A percentile compares a stretch with the other conserved stretches of the same genome.
Conservation (phyloP, 2,888 invertebrate genomes). For the Erynnis tages region DNA sequence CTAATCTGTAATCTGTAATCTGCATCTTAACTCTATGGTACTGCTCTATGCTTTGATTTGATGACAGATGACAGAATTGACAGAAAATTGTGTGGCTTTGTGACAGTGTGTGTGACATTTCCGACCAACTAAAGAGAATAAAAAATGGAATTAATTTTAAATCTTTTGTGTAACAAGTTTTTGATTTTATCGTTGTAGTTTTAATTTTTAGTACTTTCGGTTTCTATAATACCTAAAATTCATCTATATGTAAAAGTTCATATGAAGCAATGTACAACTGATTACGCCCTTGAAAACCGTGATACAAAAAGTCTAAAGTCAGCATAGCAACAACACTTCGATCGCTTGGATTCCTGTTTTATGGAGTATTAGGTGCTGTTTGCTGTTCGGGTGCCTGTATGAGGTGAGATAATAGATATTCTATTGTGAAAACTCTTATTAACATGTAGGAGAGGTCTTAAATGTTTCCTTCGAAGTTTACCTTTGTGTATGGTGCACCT, state of each 20-base stretch:
- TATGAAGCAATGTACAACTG: conserved; percentile 46
- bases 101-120: not conserved
- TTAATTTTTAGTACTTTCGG: conserved; percentile 4
- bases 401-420: conserved; percentile 51
- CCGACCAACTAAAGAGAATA: not conserved
- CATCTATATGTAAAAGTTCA: conserved; percentile 22
- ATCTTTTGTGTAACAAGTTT: conserved; percentile 44
- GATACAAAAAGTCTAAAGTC: conserved; percentile 70
- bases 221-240: not conserved
- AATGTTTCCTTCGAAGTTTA: not conserved
- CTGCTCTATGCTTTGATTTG: too few species aligned
- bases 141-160: conserved; percentile 51
- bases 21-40: too few species aligned
- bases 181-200: conserved; percentile 7
- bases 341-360: conserved; percentile 57
- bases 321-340: conserved; percentile 77
- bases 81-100: not conserved
- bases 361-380: conserved; percentile 48
- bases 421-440: not conserved
- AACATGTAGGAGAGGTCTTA: not conserved
- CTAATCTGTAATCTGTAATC: too few species aligned
- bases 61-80: not conserved
- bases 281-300: conserved; percentile 75
- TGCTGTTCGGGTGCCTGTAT: conserved; percentile 55
- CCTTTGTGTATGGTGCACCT: conserved; percentile 15